A percentile compares a stretch with the other conserved stretches of the same genome.
Conservation (phyloP, 2,888 invertebrate genomes). For the Quadroppia sp. region DNA sequence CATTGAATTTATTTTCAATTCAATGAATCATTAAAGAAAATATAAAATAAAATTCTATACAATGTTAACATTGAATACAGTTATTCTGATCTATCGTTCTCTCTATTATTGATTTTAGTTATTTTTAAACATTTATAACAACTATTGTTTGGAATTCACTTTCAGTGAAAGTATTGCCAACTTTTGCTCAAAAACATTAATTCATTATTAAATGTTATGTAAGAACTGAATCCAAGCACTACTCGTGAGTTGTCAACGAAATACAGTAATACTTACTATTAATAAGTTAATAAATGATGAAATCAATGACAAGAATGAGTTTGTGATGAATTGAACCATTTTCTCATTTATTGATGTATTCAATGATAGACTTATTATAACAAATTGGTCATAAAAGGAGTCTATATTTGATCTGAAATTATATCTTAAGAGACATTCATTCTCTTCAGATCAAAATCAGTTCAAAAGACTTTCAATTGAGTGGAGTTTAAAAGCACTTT, state of each 20-base stretch:
- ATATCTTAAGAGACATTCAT: background rate
- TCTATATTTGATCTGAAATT: background rate
- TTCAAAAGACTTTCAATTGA: background rate
- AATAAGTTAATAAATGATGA: background rate
- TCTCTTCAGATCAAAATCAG: background rate
- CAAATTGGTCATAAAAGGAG: background rate
- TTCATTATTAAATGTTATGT: background rate
- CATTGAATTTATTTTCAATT: background rate
- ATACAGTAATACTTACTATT: background rate
- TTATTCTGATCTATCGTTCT: background rate
- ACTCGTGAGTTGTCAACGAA: background rate
- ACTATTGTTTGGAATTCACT: background rate
- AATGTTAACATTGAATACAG: no score
- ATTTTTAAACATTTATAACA: background rate
- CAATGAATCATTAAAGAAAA: no score
- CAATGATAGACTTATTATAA: background rate
- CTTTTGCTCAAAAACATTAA: background rate
- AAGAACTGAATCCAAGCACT: background rate
- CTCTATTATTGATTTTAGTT: background rate
- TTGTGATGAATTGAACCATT: background rate
- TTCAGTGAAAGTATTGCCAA: background rate
- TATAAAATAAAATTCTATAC: no score
- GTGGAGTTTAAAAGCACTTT: background rate
- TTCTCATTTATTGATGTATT: background rate
- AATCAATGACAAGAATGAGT: background rate